Evolutionary conservation across 1,140 invertebrate species (phyloP), one percentile per base, ranked within the genome.

Genomic region (Leguminivora glycinivorella): DNA sequence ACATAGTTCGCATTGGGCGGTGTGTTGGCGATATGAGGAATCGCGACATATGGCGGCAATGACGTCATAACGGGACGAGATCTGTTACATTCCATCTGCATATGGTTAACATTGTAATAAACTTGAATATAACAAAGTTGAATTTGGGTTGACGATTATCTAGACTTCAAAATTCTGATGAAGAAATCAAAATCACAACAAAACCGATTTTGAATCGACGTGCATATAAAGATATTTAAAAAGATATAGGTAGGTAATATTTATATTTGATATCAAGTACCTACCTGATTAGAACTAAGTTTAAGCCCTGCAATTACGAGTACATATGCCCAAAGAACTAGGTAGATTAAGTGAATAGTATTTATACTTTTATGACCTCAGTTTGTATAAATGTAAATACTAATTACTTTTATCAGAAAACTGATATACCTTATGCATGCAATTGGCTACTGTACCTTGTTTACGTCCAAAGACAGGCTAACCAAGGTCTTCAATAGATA

Each of bases 1-100:
- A 52, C 19, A 52, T 19, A 17, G 47, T 22, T 25, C 19, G 58
- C 38, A 60, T 68, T 74, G 60, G 70, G 71, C 74, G 67, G 68
- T 69, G 75, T 71, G 73, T 82, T 81, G 78, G 80, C 77, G 79
- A 79, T 87, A 83, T 83, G 84, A 89, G 83, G 85, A 89, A 89
- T 79, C 69, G 74, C 80, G 81, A 82, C 87, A 89, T 85, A 85
- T 89, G 87, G 87, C 81, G 29, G 31, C 67, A 68, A 80, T 81
- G 85, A 83, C 82, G 83, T 87, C 86, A 88, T 77, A 60, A 40
- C 66, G 22, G 38, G 52, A 56, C 56, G 68, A 9, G 26, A 58
- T 26, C 17, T 69, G 26, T 52, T 58, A 29, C 68, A 24, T 22
- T 58, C 71, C 26, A 56, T 19, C 58, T 63, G 58, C 58, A 63